These are phyloP conservation scores for Agrochola lychnidis DNA, from an alignment of 2,888 invertebrate species.

Conservation along the genomic window DNA sequence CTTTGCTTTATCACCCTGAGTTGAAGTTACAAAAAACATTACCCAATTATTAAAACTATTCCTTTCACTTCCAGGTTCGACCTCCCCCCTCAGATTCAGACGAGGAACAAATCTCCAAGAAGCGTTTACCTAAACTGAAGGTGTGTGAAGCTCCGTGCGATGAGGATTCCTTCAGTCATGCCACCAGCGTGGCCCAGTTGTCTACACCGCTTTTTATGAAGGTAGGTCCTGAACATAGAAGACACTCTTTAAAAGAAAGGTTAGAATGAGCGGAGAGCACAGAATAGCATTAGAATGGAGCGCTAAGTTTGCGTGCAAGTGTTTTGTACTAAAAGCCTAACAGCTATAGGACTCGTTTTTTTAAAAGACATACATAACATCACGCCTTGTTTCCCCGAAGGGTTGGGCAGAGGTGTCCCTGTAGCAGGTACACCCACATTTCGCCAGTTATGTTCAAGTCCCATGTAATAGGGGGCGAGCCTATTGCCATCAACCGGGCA, in stretches of 20 bases:
- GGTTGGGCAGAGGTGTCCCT: too few relatives aligned
- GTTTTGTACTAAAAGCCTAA: too few relatives aligned
- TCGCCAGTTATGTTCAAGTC: too few relatives aligned
- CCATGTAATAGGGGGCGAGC: too few relatives aligned
- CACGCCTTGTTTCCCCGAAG: too few relatives aligned
- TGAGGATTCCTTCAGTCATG: conserved; percentile 79
- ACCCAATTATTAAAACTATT: background rate
- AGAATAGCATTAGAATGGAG: conserved; percentile 4
- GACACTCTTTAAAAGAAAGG: background rate
- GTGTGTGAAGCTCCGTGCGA: conserved; percentile 74
- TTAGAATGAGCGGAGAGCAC: background rate
- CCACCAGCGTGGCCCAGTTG: conserved; percentile 84
- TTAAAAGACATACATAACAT: too few relatives aligned
- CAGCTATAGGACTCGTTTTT: too few relatives aligned
- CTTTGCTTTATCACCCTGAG: background rate
- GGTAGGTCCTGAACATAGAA: conserved; percentile 68
- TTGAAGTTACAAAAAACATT: background rate
- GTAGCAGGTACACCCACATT: too few relatives aligned
- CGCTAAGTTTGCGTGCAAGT: too few relatives aligned
- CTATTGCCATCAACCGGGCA: too few relatives aligned
- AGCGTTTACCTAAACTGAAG: conserved; percentile 74
- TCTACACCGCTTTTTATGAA: conserved; percentile 86
- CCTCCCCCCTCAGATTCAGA: conserved; percentile 86
- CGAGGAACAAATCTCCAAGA: conserved; percentile 76
- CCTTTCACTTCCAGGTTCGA: conserved; percentile 74